Percentiles rank a stretch among this genome's conserved stretches.
Evolutionary conservation across 2,797 vertebrate genomes (phyloP).

Genomic region (Urocyon cinereoargenteus): DNA sequence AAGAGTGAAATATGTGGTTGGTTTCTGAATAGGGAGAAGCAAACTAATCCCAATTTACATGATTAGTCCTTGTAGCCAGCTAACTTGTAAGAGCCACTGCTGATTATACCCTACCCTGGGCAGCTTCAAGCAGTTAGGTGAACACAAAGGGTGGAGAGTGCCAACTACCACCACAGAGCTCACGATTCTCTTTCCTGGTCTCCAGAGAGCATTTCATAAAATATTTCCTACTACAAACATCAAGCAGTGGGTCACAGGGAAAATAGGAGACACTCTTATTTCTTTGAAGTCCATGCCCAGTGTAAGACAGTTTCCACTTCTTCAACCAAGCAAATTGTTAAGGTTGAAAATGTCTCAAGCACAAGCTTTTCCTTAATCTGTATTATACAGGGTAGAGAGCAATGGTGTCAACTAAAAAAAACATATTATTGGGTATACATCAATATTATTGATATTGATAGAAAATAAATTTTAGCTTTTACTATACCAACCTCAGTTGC

Average conservation of each 20-base stretch:
- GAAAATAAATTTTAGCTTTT: not conserved
- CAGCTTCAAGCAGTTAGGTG: no score
- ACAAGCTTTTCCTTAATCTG: not conserved
- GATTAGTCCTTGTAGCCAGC: not conserved
- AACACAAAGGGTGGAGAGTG: not conserved
- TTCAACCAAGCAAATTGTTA: conserved; percentile 17
- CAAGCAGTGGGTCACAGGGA: not conserved
- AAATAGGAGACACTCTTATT: not conserved
- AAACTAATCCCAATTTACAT: not conserved
- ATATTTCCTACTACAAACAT: not conserved
- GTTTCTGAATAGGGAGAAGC: not conserved
- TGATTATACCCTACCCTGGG: accelerated
- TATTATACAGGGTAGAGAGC: not conserved
- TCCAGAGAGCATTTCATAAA: not conserved
- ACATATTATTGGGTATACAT: not conserved
- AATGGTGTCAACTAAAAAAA: not conserved
- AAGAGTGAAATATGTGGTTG: not conserved
- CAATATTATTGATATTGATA: not conserved
- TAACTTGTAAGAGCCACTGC: not conserved
- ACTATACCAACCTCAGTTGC: not conserved
- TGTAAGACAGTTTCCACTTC: not conserved
- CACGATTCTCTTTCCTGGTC: not conserved
- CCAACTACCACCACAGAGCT: not conserved
- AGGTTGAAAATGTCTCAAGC: not conserved
- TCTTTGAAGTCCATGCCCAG: not conserved